Percentiles rank a stretch among this genome's conserved stretches.
phyloP scores from a whole-genome alignment of 2,797 vertebrate species.

The Sebastes goodei region DNA sequence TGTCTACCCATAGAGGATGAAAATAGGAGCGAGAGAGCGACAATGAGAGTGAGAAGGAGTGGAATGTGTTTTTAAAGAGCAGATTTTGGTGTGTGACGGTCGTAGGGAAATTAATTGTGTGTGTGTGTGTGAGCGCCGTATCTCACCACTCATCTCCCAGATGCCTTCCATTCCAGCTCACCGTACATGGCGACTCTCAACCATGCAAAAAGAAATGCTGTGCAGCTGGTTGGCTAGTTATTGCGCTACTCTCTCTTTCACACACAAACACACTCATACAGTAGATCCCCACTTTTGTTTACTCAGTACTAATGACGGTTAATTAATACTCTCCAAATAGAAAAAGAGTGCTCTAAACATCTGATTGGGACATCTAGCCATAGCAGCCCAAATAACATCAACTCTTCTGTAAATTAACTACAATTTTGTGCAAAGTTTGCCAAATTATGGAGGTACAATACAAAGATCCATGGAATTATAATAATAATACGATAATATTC shows the following conservation, averaged over 20 bases:
- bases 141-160: conserved; percentile 61
- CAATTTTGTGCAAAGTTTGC: not conserved
- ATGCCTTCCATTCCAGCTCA: conserved; percentile 63
- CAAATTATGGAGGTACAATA: not conserved
- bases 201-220: conserved; percentile 67
- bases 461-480: not conserved
- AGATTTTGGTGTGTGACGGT: not conserved
- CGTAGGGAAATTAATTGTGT: not conserved
- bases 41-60: not conserved
- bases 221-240: conserved; percentile 56
- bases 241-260: not conserved
- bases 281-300: not conserved
- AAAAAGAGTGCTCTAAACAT: not conserved
- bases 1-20: not conserved
- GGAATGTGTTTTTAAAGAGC: conserved; percentile 6
- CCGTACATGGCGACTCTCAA: conserved; percentile 32
- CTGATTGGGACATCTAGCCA: not conserved
- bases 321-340: not conserved
- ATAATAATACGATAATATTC: not conserved
- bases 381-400: not conserved
- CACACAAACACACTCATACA: not conserved
- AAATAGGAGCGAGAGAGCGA: not conserved
- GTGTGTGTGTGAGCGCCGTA: conserved; percentile 21
- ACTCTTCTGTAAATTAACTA: not conserved
- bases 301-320: conserved; percentile 12